Evolutionary conservation across 2,797 vertebrate species (phyloP).

Genomic region (Pangasius mekongensis): DNA sequence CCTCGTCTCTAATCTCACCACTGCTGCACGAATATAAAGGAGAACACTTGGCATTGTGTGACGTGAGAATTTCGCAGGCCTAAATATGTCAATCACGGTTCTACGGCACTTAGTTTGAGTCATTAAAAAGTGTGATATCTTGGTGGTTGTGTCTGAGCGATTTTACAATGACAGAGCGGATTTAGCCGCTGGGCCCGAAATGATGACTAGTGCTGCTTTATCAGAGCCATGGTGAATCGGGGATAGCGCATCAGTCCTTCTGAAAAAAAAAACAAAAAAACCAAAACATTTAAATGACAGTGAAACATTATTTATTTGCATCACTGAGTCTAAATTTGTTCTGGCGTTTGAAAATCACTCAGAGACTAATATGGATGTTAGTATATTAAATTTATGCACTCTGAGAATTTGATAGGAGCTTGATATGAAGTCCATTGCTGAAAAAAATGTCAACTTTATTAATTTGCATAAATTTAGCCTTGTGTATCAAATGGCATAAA

Average conservation of each 20-base stretch:
- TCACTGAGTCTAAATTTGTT: neutral
- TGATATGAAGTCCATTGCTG: neutral
- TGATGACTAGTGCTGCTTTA: constrained; percentile 45
- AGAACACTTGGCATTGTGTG: constrained; percentile 52
- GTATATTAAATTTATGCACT: neutral
- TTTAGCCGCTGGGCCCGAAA: constrained; percentile 45
- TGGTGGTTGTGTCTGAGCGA: constrained; percentile 47
- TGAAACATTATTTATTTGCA: constrained; percentile 6
- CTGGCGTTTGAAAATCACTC: neutral
- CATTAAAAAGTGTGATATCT: constrained; percentile 52
- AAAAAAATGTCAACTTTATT: constrained; percentile 22
- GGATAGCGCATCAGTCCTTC: constrained; percentile 39
- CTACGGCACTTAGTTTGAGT: constrained; percentile 49
- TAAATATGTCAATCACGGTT: constrained; percentile 58
- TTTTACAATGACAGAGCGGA: constrained; percentile 53
- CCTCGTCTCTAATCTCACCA: constrained; percentile 45
- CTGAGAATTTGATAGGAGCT: neutral
- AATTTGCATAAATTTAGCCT: constrained; percentile 36
- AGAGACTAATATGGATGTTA: neutral
- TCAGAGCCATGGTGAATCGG: constrained; percentile 17
- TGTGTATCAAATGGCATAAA: constrained; percentile 28
- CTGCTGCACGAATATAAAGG: constrained; percentile 44
- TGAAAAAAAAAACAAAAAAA: neutral
- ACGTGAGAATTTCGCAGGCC: constrained; percentile 56
- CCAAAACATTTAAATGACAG: constrained; percentile 5